Evolutionary conservation across 2,113 vertebrate genomes (phyloP).

Genomic region (Crypturellus undulatus): DNA sequence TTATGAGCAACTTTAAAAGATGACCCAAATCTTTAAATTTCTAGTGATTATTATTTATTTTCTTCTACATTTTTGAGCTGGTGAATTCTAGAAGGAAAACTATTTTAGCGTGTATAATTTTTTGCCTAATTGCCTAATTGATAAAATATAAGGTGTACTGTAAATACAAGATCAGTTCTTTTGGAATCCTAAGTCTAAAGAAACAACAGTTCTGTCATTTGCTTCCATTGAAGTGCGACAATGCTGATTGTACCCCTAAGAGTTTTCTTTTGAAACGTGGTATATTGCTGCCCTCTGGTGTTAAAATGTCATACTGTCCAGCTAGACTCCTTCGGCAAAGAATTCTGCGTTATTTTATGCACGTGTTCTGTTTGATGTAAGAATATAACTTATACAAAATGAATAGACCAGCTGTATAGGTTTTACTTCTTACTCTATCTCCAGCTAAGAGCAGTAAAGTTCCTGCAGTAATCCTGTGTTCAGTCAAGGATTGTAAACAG

Average conservation of each 20-base stretch:
- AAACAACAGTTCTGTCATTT: accelerated
- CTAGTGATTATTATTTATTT: accelerated
- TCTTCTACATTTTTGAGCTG: background rate
- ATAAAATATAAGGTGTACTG: background rate
- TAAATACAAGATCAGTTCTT: accelerated
- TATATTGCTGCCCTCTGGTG: constrained; percentile 49
- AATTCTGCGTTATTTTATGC: accelerated
- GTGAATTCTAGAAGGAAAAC: background rate
- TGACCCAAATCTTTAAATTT: background rate
- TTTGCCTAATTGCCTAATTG: background rate
- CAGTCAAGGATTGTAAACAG: background rate
- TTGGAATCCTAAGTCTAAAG: accelerated
- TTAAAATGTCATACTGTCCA: accelerated
- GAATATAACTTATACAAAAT: accelerated
- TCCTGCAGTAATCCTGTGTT: background rate
- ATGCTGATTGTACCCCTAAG: accelerated
- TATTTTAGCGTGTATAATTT: background rate
- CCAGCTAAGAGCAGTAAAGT: background rate
- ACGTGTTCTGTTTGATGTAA: accelerated
- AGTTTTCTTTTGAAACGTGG: background rate
- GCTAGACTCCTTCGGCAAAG: accelerated
- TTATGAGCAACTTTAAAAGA: accelerated
- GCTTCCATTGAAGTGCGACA: accelerated
- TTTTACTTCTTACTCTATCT: background rate
- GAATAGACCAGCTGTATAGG: accelerated